phyloP scores from a whole-genome alignment of 2,888 invertebrate species.

The Nebria salina region DNA sequence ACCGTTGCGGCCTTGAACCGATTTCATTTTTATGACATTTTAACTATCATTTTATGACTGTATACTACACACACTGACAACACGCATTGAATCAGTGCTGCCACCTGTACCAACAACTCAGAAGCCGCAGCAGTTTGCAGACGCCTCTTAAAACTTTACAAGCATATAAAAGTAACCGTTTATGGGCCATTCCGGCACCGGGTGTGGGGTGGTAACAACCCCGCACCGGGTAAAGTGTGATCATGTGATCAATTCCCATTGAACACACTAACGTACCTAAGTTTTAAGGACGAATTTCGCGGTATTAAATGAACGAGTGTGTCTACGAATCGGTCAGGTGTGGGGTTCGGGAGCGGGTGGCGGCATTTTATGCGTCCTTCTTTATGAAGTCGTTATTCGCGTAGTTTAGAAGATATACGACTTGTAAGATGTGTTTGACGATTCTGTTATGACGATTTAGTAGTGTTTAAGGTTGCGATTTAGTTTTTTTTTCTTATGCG shows the following conservation, averaged over 20 bases:
- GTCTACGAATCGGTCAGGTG: constrained; percentile 25
- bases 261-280: constrained; percentile 1
- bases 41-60: constrained; percentile 38
- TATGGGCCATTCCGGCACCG: constrained; percentile 59
- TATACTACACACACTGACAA: constrained; percentile 22
- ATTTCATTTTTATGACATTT: constrained; percentile 38
- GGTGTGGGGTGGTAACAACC: constrained; percentile 7
- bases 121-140: constrained; percentile 17
- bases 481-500: background rate
- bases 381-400: constrained; percentile 35
- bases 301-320: constrained; percentile 15
- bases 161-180: constrained; percentile 64
- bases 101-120: constrained; percentile 17
- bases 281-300: background rate
- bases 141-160: constrained; percentile 60
- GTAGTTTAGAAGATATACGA: constrained; percentile 27
- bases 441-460: background rate
- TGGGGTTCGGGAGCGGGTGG: background rate
- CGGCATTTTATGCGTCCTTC: background rate
- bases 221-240: background rate
- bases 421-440: constrained; percentile 8
- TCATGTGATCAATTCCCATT: constrained; percentile 28
- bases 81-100: constrained; percentile 19
- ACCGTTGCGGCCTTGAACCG: constrained; percentile 36
- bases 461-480: background rate